phyloP scores from a whole-genome alignment of 1,140 invertebrate genomes.

The Ostrea edulis region DNA sequence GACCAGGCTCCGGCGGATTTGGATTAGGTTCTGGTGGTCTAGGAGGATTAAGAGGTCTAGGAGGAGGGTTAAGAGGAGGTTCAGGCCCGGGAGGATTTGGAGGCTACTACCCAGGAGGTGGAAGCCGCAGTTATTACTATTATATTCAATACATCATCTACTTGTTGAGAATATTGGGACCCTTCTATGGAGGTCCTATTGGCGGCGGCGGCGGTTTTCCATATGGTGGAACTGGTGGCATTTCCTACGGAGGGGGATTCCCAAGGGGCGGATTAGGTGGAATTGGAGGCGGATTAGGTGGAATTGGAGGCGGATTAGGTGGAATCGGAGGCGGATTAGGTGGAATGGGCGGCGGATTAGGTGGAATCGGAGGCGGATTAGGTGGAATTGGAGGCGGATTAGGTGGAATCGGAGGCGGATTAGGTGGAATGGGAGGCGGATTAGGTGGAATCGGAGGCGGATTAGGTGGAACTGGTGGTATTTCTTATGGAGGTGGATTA shows the following conservation, averaged over 20 bases:
- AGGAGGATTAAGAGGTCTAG: neutral
- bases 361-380: neutral
- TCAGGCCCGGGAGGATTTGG: neutral
- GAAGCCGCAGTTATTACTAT: neutral
- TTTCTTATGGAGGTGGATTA: neutral
- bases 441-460: neutral
- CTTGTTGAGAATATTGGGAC: neutral
- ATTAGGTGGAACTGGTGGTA: neutral
- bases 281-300: neutral
- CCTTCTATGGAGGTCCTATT: neutral
- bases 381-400: neutral
- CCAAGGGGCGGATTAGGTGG: neutral
- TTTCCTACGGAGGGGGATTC: neutral
- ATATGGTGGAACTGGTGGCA: neutral
- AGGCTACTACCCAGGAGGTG: neutral
- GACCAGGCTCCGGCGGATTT: neutral
- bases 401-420: neutral
- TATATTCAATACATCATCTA: slow-evolving; percentile 11
- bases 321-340: neutral
- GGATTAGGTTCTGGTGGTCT: neutral
- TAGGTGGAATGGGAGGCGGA: neutral
- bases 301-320: neutral
- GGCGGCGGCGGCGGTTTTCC: no score
- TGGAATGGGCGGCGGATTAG: neutral
- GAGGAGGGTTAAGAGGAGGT: neutral